phyloP scores from a whole-genome alignment of 2,888 invertebrate species.

The Carpatolechia fugitivella region DNA sequence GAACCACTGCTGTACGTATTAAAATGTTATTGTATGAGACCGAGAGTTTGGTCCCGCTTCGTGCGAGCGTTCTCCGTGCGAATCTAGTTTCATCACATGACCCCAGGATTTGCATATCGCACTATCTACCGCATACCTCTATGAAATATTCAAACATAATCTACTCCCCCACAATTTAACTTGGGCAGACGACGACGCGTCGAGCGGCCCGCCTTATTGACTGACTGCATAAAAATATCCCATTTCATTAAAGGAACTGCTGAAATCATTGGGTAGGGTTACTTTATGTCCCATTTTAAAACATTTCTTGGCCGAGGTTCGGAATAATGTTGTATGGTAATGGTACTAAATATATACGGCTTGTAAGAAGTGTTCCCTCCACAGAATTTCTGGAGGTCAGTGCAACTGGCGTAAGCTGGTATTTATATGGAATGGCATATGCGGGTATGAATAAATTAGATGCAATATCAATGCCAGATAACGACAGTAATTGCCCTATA shows the following conservation, averaged over 20 bases:
- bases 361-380: slow-evolving; percentile 37
- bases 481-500: slow-evolving; percentile 75
- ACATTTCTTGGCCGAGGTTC: slow-evolving; percentile 33
- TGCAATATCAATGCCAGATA: slow-evolving; percentile 78
- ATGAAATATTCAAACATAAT: slow-evolving; percentile 53
- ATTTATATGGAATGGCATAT: slow-evolving; percentile 58
- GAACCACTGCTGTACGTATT: no score
- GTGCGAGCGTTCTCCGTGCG: slow-evolving; percentile 44
- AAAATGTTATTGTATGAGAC: no score
- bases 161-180: slow-evolving; percentile 33
- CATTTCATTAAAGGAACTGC: slow-evolving; percentile 12
- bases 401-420: slow-evolving; percentile 48
- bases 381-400: slow-evolving; percentile 44
- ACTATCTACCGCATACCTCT: slow-evolving; percentile 30
- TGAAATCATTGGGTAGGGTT: slow-evolving; percentile 24
- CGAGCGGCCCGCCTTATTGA: background rate
- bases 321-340: slow-evolving; percentile 50
- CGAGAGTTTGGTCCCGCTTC: background rate
- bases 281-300: slow-evolving; percentile 33
- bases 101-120: slow-evolving; percentile 49
- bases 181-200: slow-evolving; percentile 7
- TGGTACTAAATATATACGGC: slow-evolving; percentile 25
- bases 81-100: slow-evolving; percentile 48
- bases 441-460: slow-evolving; percentile 66
- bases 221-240: slow-evolving; percentile 7